These are phyloP conservation scores for Mionectes olivaceus DNA, from an alignment of 2,797 vertebrate species.

Conservation along the genomic window DNA sequence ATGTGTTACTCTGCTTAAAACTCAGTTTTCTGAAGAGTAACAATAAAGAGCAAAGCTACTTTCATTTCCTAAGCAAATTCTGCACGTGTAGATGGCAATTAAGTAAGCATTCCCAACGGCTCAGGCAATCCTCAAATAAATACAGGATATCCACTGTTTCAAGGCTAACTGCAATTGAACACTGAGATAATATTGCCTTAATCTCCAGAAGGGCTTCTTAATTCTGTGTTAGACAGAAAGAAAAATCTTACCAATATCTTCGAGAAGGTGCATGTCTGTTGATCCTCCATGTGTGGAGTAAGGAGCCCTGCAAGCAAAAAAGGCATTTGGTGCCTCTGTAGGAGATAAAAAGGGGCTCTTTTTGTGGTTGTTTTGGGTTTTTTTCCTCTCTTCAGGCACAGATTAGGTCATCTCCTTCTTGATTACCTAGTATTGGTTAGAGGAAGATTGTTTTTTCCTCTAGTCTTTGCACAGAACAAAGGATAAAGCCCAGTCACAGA, in stretches of 20 bases:
- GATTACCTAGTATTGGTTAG: neutral
- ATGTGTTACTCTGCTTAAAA: neutral
- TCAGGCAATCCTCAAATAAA: neutral
- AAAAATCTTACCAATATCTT: conserved; percentile 66
- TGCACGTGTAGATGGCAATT: neutral
- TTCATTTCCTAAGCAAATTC: neutral
- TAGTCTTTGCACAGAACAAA: neutral
- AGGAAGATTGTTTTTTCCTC: conserved; percentile 4
- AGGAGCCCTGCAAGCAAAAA: conserved; percentile 66
- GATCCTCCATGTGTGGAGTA: conserved; percentile 54
- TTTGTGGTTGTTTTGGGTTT: neutral
- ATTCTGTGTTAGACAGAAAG: conserved; percentile 43
- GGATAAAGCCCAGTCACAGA: conserved; percentile 18
- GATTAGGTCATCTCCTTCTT: neutral
- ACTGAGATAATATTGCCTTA: neutral
- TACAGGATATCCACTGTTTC: neutral
- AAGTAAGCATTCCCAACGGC: neutral
- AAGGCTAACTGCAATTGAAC: neutral
- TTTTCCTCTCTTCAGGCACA: neutral
- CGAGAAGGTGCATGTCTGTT: conserved; percentile 62
- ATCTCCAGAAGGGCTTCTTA: neutral
- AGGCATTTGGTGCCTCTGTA: conserved; percentile 69
- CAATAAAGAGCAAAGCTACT: neutral
- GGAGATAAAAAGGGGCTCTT: neutral
- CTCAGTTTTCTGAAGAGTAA: neutral